Evolutionary conservation across 2,113 vertebrate species (phyloP), one percentile per base, ranked within the genome.

Genomic region (Caranx melampygus): DNA sequence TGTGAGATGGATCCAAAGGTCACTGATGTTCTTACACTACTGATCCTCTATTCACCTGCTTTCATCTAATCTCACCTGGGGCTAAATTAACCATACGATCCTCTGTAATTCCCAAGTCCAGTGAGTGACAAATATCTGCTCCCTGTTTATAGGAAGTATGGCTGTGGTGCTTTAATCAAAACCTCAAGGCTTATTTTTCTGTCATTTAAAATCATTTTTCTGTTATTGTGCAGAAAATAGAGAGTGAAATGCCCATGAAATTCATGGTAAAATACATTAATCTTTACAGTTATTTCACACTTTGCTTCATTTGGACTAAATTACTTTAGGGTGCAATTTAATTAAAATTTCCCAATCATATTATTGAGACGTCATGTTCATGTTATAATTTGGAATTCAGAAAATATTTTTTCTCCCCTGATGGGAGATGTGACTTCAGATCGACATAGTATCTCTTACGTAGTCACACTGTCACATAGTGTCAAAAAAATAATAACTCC

Each of bases 1-100:
- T 58, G 40, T 31, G 58, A 65, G 44, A 40, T 13, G 4, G 62
- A 55, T 61, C 35, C 59, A 75, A 33, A 64, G 34, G 75, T 83
- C 44, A 62, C 55, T 11, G 40, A 31, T 49, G 55, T 3, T 55
- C 16, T 72, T 3, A 42, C 2, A 42, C 16, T 52, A 14, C 8
- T 26, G 4, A 60, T 61, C 7, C 33, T 13, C 26, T 62, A 44
- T 13, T 42, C 37, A 47, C 62, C 26, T 65, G 37, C 45, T 59
- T 44, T 59, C 18, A 40, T 44, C 6, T 44, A 44, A 26, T 54
- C 13, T 55, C 34, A 65, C 26, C 15, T 34, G 31, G 34, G 2
- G 5, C 21, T 44, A 57, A 64, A 64, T 65, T 44, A 65, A 26
- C 35, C 15, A n/a, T 64, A 20, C 55, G 6, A 49, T 31, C 44